A percentile compares a stretch with the other conserved stretches of the same genome.
Conservation (phyloP, 2,113 vertebrate species). For the Mirza zaza region DNA sequence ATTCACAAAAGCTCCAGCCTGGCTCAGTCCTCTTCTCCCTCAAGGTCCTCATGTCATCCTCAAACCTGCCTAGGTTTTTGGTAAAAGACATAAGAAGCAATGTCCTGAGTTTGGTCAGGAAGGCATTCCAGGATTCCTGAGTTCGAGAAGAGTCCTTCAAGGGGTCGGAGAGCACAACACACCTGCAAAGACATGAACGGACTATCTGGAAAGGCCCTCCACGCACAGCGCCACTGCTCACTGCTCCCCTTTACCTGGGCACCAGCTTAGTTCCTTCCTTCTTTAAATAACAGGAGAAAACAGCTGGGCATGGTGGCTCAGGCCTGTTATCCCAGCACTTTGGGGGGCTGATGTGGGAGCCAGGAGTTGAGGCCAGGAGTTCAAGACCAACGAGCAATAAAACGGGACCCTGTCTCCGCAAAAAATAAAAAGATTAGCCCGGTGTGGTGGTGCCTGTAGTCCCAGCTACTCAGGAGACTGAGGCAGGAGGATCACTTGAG, state of each 20-base stretch:
- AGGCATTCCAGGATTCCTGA: slow-evolving; percentile 98
- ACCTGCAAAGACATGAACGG: slow-evolving; percentile 84
- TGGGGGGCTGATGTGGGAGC: no score
- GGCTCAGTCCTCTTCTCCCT: slow-evolving; percentile 97
- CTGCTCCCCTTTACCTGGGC: neutral
- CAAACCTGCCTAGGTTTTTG: slow-evolving; percentile 97
- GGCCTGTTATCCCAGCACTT: no score
- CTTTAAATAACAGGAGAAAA: no score
- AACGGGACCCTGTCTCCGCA: no score
- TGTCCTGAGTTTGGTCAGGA: slow-evolving; percentile 96
- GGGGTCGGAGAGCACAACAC: slow-evolving; percentile 96
- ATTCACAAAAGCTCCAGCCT: slow-evolving; percentile 98
- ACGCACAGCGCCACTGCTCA: neutral
- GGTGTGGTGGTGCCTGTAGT: no score
- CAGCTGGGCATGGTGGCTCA: no score
- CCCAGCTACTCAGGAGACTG: no score
- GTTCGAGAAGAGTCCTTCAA: slow-evolving; percentile 98
- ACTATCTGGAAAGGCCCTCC: neutral
- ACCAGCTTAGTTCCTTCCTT: neutral
- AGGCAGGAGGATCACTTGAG: no score
- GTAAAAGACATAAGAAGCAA: slow-evolving; percentile 99
- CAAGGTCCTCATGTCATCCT: slow-evolving; percentile 98
- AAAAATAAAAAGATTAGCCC: no score
- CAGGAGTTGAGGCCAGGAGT: no score
- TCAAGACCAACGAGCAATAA: no score